These are phyloP conservation scores for Cervus canadensis DNA, from an alignment of 2,113 vertebrate genomes.

Conservation along the genomic window DNA sequence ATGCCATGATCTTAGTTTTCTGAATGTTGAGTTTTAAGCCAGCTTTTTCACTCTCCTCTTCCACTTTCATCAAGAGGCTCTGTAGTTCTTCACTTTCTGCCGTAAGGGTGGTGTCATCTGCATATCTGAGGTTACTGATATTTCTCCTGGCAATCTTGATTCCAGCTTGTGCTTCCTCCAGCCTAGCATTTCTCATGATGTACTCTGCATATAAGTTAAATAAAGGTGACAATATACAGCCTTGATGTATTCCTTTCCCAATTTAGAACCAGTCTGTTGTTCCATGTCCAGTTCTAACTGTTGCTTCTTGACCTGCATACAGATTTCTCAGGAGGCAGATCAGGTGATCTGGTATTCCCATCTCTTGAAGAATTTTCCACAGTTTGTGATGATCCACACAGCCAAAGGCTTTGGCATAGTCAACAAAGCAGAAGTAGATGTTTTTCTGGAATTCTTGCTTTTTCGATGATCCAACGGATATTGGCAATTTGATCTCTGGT, in stretches of 20 bases:
- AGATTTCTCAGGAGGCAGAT: background rate
- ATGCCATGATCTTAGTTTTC: background rate
- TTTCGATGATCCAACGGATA: fast-evolving
- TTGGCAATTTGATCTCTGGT: background rate
- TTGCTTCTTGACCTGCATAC: background rate
- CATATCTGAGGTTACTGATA: background rate
- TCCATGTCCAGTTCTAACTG: background rate
- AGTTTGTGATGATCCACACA: background rate
- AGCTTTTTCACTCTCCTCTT: background rate
- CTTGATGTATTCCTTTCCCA: background rate
- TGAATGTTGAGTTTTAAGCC: background rate
- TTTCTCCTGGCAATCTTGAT: background rate
- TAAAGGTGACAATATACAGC: background rate
- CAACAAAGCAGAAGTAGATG: background rate
- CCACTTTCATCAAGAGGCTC: background rate
- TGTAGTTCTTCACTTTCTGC: background rate
- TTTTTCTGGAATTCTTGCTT: background rate
- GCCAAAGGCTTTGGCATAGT: background rate
- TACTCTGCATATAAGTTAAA: background rate
- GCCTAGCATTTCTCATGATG: background rate
- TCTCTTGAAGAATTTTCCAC: background rate
- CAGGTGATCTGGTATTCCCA: background rate
- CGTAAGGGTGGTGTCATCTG: background rate
- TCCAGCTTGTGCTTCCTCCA: background rate
- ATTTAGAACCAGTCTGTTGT: background rate